Evolutionary conservation across 2,113 vertebrate species (phyloP).

Genomic region (Entomyzon cyanotis): DNA sequence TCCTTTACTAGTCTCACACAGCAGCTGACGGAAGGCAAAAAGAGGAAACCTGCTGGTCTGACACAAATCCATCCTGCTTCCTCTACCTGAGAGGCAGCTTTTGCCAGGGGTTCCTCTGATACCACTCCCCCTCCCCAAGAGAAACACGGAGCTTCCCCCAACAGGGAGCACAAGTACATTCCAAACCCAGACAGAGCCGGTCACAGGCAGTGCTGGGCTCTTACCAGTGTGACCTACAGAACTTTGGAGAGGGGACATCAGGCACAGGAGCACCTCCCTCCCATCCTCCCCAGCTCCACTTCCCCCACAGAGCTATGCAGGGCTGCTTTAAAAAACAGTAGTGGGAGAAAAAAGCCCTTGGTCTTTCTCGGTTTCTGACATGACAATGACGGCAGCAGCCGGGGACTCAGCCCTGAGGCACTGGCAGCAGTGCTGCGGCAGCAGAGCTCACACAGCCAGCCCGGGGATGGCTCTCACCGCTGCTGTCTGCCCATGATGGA

Average conservation of each 20-base stretch:
- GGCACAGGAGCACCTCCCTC: not conserved
- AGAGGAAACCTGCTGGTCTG: not conserved
- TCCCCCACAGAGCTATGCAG: not conserved
- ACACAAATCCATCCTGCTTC: not conserved
- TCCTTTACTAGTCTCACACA: not conserved
- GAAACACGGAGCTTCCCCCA: not conserved
- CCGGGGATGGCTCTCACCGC: not conserved
- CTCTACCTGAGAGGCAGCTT: not conserved
- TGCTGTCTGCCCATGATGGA: not conserved
- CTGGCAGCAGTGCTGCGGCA: not conserved
- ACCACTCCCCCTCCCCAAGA: fast-evolving
- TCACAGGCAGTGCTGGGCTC: not conserved
- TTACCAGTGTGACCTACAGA: fast-evolving
- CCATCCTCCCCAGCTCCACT: not conserved
- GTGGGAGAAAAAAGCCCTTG: not conserved
- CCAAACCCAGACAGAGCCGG: not conserved
- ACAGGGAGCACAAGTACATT: not conserved
- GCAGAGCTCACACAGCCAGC: not conserved
- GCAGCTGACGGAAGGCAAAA: not conserved
- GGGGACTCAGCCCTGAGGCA: not conserved
- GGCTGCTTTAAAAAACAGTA: not conserved
- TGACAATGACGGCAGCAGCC: not conserved
- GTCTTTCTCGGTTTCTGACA: not conserved
- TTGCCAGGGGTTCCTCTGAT: not conserved
- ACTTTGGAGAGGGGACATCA: fast-evolving